A percentile compares a stretch with the other conserved stretches of the same genome.
phyloP scores from a whole-genome alignment of 2,113 vertebrate species.

The Syrmaticus mikado region DNA sequence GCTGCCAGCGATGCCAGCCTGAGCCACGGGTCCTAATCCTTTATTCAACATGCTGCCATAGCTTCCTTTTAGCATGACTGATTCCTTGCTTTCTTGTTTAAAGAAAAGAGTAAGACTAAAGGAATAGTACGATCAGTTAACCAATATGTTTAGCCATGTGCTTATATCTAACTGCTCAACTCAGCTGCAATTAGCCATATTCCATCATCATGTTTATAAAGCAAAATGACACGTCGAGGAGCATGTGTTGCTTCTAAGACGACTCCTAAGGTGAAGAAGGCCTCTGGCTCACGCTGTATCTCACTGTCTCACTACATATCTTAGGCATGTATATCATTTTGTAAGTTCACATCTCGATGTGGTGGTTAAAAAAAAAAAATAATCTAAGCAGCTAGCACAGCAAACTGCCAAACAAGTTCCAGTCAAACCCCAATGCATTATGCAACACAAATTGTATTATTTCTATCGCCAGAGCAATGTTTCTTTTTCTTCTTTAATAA shows the following conservation, averaged over 20 bases:
- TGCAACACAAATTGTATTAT: background rate
- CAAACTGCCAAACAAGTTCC: slow-evolving; percentile 9
- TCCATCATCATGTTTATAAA: slow-evolving; percentile 20
- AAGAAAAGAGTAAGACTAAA: slow-evolving; percentile 4
- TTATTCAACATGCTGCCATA: background rate
- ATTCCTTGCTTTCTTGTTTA: background rate
- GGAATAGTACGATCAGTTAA: slow-evolving; percentile 15
- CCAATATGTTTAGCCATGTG: slow-evolving; percentile 26
- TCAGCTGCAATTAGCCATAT: slow-evolving; percentile 25
- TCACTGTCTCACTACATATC: slow-evolving; percentile 19
- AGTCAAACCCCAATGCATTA: background rate
- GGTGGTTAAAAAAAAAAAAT: background rate
- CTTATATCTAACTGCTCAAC: slow-evolving; percentile 38
- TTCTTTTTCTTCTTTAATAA: background rate
- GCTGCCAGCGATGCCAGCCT: background rate
- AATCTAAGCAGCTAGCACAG: background rate
- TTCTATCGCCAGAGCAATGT: background rate
- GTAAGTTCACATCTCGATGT: background rate
- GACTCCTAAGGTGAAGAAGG: slow-evolving; percentile 47
- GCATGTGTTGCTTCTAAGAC: slow-evolving; percentile 26
- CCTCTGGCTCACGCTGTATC: background rate
- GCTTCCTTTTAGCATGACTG: background rate
- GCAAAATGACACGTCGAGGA: slow-evolving; percentile 28
- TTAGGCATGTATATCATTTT: slow-evolving; percentile 9
- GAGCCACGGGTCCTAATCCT: slow-evolving; percentile 15